Evolutionary conservation across 1,140 invertebrate genomes (phyloP).

Genomic region (Drosophila repleta): DNA sequence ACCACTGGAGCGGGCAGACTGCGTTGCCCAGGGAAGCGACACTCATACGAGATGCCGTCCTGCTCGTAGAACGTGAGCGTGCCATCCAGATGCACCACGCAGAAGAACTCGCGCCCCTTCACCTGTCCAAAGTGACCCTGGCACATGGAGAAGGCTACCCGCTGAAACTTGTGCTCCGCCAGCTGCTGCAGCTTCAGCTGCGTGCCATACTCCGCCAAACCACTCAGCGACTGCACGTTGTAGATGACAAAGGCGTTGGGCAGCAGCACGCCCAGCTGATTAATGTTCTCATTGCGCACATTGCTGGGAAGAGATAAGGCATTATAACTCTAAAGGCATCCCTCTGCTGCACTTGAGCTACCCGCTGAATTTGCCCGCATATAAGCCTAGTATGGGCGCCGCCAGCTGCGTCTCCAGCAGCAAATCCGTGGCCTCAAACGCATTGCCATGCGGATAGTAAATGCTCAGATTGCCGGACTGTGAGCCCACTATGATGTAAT

Average conservation of each 20-base stretch:
- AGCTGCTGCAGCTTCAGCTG: constrained; percentile 84
- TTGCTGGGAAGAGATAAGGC: constrained; percentile 40
- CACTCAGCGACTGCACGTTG: constrained; percentile 62
- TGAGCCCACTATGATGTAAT: constrained; percentile 89
- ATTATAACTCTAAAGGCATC: not conserved
- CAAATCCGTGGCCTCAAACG: constrained; percentile 87
- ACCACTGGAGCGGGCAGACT: constrained; percentile 89
- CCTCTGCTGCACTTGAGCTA: constrained; percentile 62
- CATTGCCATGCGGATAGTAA: constrained; percentile 85
- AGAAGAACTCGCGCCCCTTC: constrained; percentile 89
- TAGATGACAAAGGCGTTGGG: constrained; percentile 76
- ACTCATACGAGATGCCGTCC: constrained; percentile 81
- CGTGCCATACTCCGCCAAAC: constrained; percentile 73
- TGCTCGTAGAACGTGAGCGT: constrained; percentile 91
- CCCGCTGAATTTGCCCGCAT: constrained; percentile 89
- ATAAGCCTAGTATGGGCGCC: constrained; percentile 89
- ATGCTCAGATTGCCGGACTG: constrained; percentile 89
- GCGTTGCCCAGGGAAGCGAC: constrained; percentile 85
- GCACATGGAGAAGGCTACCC: constrained; percentile 87
- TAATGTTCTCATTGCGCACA: constrained; percentile 68
- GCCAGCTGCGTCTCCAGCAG: constrained; percentile 88
- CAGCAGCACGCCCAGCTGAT: constrained; percentile 75
- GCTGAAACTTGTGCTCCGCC: constrained; percentile 86
- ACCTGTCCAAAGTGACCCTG: constrained; percentile 91
- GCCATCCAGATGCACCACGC: constrained; percentile 91